These are phyloP conservation scores for Xestia rhomboidea DNA, from an alignment of 2,888 invertebrate species.

Conservation along the genomic window DNA sequence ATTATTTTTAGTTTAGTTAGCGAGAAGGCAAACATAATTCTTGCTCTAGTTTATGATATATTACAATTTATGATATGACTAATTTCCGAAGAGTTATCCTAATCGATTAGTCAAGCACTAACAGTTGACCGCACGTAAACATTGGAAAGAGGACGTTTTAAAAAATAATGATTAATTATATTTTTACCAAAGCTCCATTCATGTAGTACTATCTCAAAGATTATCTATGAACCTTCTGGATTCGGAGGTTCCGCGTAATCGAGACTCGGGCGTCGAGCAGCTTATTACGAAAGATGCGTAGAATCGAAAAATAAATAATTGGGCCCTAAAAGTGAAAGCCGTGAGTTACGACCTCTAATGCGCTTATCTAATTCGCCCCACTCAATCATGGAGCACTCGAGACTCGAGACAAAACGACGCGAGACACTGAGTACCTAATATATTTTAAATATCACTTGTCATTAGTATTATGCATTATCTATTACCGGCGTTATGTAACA, in stretches of 20 bases:
- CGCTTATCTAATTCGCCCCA: constrained; percentile 86
- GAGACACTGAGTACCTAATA: constrained; percentile 82
- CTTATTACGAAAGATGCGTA: constrained; percentile 65
- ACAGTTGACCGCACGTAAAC: background rate
- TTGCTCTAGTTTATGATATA: constrained; percentile 44
- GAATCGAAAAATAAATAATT: constrained; percentile 70
- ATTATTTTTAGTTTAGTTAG: constrained; percentile 53
- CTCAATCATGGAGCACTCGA: constrained; percentile 82
- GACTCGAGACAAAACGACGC: constrained; percentile 76
- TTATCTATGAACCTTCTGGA: constrained; percentile 43
- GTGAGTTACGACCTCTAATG: constrained; percentile 77
- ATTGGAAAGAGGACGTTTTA: constrained; percentile 3
- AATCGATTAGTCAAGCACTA: constrained; percentile 27
- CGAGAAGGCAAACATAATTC: constrained; percentile 20
- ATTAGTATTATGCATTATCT: constrained; percentile 88
- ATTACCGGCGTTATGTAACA: constrained; percentile 85
- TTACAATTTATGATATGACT: constrained; percentile 8
- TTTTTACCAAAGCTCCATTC: constrained; percentile 17
- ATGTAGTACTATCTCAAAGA: constrained; percentile 35
- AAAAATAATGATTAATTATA: background rate
- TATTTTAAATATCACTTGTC: constrained; percentile 88
- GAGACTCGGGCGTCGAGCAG: constrained; percentile 41
- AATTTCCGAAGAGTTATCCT: constrained; percentile 16
- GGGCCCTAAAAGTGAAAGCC: constrained; percentile 86
- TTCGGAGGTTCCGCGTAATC: constrained; percentile 52